These are phyloP conservation scores for Zaprionus ornatus DNA, from an alignment of 1,140 invertebrate species.

Conservation along the genomic window DNA sequence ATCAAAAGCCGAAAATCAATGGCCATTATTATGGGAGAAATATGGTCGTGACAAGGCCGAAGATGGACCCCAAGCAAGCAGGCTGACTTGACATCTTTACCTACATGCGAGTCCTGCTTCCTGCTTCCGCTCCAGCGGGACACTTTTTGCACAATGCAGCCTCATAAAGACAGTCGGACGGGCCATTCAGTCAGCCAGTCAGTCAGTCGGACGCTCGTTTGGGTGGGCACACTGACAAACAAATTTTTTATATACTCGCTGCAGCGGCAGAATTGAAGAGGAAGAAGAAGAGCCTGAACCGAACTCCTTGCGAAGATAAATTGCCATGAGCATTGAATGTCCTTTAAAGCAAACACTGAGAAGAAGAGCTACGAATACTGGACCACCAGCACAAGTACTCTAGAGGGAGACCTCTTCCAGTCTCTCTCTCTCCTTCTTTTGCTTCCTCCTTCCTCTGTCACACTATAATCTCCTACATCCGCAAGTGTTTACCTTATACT, in stretches of 20 bases:
- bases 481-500: conserved; percentile 77
- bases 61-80: conserved; percentile 15
- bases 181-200: conserved; percentile 7
- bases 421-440: not conserved
- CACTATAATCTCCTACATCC: conserved; percentile 69
- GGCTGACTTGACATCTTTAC: conserved; percentile 76
- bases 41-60: conserved; percentile 46
- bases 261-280: conserved; percentile 37
- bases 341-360: conserved; percentile 73
- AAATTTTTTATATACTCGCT: conserved; percentile 69
- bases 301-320: conserved; percentile 64
- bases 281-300: not conserved
- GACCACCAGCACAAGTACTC: conserved; percentile 52
- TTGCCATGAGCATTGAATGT: conserved; percentile 72
- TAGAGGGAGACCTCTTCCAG: not conserved
- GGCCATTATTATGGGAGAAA: conserved; percentile 48
- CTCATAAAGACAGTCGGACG: conserved; percentile 62
- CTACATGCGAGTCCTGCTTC: conserved; percentile 61
- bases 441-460: not conserved
- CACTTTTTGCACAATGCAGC: conserved; percentile 52
- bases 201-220: not conserved
- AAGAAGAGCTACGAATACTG: conserved; percentile 35
- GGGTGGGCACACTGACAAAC: conserved; percentile 59
- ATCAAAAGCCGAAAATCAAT: conserved; percentile 59
- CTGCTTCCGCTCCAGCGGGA: conserved; percentile 63